Conservation (phyloP, 2,888 invertebrate species). For the Horisme vitalbata region DNA sequence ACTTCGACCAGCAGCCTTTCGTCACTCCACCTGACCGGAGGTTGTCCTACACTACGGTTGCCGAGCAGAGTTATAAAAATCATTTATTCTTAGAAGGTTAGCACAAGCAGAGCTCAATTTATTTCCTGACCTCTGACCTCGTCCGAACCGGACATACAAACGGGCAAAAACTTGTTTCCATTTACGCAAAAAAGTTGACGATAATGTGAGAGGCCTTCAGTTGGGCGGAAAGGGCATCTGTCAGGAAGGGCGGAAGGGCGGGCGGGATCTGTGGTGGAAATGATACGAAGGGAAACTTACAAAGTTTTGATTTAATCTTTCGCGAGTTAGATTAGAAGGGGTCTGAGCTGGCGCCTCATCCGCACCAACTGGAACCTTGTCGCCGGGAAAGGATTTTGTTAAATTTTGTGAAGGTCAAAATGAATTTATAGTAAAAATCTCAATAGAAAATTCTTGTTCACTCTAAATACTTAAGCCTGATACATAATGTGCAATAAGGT, state of each 20-base stretch:
- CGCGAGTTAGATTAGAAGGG: conserved; percentile 33
- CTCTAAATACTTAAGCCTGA: too few relatives aligned
- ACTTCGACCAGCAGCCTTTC: too few relatives aligned
- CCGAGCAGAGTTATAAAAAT: conserved; percentile 1
- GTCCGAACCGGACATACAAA: conserved; percentile 20
- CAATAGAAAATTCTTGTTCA: too few relatives aligned
- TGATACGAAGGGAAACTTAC: conserved; percentile 29
- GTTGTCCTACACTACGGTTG: too few relatives aligned
- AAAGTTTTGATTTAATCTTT: conserved; percentile 36
- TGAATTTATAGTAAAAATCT: too few relatives aligned
- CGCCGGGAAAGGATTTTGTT: too few relatives aligned
- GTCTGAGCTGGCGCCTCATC: conserved; percentile 14
- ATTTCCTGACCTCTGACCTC: conserved; percentile 16
- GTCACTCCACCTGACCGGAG: too few relatives aligned
- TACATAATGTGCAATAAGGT: too few relatives aligned
- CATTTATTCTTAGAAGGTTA: conserved; percentile 14
- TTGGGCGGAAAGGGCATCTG: conserved; percentile 33
- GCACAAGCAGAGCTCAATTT: conserved; percentile 13
- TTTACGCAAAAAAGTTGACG: conserved; percentile 33
- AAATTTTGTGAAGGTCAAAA: too few relatives aligned
- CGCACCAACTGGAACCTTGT: background rate
- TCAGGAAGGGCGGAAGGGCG: conserved; percentile 24
- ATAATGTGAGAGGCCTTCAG: conserved; percentile 34
- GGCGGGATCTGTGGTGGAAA: conserved; percentile 21
- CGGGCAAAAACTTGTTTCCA: conserved; percentile 28